Evolutionary conservation across 1,140 invertebrate genomes (phyloP).

Genomic region (Drosophila ohnishii): DNA sequence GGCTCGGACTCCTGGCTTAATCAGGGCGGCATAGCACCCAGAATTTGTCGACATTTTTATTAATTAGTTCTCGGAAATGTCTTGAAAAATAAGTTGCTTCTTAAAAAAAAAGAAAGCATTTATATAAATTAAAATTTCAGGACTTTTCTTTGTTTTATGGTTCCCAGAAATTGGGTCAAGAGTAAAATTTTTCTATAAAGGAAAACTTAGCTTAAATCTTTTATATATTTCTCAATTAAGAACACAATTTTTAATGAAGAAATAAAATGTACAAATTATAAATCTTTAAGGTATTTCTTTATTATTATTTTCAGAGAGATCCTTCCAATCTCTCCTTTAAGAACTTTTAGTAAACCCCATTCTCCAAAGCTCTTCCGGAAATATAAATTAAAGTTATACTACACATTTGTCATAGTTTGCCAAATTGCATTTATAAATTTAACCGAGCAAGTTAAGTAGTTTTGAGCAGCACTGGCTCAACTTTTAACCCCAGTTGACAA

Average conservation of each 20-base stretch:
- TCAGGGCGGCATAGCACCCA: background rate
- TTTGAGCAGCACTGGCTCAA: slow-evolving; percentile 23
- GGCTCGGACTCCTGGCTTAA: background rate
- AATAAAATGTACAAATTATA: too few relatives aligned
- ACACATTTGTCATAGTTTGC: slow-evolving; percentile 19
- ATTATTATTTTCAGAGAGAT: too few relatives aligned
- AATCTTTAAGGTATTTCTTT: too few relatives aligned
- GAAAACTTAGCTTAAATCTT: background rate
- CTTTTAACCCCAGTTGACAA: slow-evolving; percentile 41
- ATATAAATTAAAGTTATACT: background rate
- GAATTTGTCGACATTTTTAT: slow-evolving; percentile 11
- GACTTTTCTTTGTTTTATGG: background rate
- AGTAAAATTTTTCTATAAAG: too few relatives aligned
- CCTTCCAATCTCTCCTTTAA: too few relatives aligned
- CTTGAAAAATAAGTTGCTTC: background rate
- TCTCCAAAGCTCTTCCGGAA: background rate
- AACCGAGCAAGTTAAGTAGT: slow-evolving; percentile 27
- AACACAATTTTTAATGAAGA: too few relatives aligned
- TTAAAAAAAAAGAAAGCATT: background rate
- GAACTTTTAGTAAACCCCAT: background rate
- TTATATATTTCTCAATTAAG: too few relatives aligned
- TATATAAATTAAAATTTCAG: background rate
- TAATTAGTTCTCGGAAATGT: slow-evolving; percentile 24
- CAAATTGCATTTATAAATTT: slow-evolving; percentile 31
- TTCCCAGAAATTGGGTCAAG: background rate